These are phyloP conservation scores for Phytoseiulus persimilis DNA, from an alignment of 2,888 invertebrate species.

Conservation along the genomic window DNA sequence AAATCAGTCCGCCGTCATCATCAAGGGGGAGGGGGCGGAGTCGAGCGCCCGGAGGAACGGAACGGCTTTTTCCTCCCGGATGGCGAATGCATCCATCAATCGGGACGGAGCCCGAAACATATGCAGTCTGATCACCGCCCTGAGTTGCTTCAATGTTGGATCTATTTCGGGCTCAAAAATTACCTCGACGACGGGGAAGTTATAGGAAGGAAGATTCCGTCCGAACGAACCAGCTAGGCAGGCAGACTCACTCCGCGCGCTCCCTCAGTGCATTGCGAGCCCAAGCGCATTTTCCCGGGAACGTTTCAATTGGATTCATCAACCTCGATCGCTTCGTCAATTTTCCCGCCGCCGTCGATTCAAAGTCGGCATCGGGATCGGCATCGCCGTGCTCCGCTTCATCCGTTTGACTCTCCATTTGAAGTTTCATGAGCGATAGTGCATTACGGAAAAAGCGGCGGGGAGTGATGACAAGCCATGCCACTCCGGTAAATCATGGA, in stretches of 20 bases:
- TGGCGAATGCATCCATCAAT: too few species aligned
- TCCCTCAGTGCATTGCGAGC: too few species aligned
- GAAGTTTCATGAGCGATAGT: not conserved
- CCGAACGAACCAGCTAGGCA: not conserved
- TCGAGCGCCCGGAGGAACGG: too few species aligned
- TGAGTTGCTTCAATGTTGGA: too few species aligned
- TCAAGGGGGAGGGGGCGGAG: too few species aligned
- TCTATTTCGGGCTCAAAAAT: too few species aligned
- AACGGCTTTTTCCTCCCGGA: too few species aligned
- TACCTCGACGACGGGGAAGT: too few species aligned
- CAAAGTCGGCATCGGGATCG: not conserved
- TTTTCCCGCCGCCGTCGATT: not conserved
- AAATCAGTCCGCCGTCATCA: too few species aligned
- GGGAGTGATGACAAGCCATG: not conserved
- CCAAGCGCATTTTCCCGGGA: not conserved
- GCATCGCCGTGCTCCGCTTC: not conserved
- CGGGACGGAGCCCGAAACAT: too few species aligned
- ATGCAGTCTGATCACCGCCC: too few species aligned
- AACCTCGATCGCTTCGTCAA: not conserved
- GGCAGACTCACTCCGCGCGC: not conserved
- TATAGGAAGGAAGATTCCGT: too few species aligned
- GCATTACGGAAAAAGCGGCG: not conserved
- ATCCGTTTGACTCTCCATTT: slow-evolving; percentile 5
- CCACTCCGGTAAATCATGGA: not conserved
- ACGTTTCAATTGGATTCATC: not conserved